Evolutionary conservation across 2,888 invertebrate genomes (phyloP).

Genomic region (Pelosia muscerda): DNA sequence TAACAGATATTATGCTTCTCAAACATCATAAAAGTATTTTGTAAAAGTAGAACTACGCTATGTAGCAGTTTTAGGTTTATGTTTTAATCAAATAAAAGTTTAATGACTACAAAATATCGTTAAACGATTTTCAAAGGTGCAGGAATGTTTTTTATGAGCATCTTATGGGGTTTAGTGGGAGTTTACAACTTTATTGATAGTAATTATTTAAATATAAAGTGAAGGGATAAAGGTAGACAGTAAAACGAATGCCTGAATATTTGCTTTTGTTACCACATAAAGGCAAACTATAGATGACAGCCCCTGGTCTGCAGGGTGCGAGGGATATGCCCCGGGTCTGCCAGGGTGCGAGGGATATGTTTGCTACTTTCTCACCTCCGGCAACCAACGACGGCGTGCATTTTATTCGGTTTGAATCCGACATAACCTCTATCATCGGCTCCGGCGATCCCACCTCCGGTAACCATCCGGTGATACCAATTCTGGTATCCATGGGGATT

Average conservation of each 20-base stretch:
- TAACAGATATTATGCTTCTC: not conserved
- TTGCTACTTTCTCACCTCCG: no score
- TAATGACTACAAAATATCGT: not conserved
- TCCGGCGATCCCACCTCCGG: no score
- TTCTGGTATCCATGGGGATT: no score
- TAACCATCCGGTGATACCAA: no score
- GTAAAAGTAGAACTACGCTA: not conserved
- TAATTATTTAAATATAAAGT: not conserved
- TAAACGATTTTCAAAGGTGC: not conserved
- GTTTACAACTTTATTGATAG: not conserved
- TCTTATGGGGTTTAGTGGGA: not conserved
- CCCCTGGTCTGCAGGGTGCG: no score
- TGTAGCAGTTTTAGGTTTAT: not conserved
- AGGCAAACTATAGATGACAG: no score
- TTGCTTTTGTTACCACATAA: not conserved
- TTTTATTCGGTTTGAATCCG: no score
- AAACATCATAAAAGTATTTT: not conserved
- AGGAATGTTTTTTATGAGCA: not conserved
- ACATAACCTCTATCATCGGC: no score
- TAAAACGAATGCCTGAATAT: not conserved
- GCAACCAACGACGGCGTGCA: no score
- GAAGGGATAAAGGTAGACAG: not conserved
- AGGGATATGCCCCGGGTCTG: no score
- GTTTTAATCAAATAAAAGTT: slow-evolving; percentile 2
- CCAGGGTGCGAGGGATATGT: no score